Evolutionary conservation across 23 tunicate species (phyloP), one percentile per base, ranked within the genome.

Genomic region (Phallusia fumigata): DNA sequence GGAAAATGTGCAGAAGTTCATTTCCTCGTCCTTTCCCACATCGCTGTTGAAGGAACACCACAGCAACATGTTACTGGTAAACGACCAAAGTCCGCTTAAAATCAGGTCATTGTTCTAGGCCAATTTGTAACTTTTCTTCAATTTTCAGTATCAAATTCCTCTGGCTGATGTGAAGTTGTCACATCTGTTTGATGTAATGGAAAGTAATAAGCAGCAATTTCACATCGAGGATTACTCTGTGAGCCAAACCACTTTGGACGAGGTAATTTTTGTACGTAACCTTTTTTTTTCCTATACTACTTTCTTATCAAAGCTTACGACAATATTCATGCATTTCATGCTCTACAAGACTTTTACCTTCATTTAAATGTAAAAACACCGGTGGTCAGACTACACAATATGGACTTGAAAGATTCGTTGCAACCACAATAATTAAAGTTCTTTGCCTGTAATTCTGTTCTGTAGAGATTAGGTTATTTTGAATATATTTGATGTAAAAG

Each of bases 241-340:
- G 82, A 90, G 93, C 72, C 99, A 96, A 77, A 96, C 99, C 16
- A 96, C 99, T 18, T 77, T 96, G 65, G 99, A 96, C 73, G 99
- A 96, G 86, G 98, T 94, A 88, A 80, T 21, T 3, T 40, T 40
- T 40, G 47, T 10, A 40, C n/a, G n/a, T n/a, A n/a, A n/a, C n/a
- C n/a, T n/a, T n/a, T n/a, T n/a, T n/a, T n/a, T n/a, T n/a, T n/a
- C n/a, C n/a, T n/a, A n/a, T n/a, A n/a, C n/a, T n/a, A n/a, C n/a
- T n/a, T n/a, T n/a, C n/a, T n/a, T n/a, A n/a, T n/a, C n/a, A n/a
- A n/a, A n/a, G n/a, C n/a, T n/a, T n/a, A n/a, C n/a, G n/a, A n/a
- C n/a, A n/a, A n/a, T n/a, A n/a, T n/a, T n/a, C n/a, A n/a, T n/a
- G n/a, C n/a, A n/a, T n/a, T n/a, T n/a, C n/a, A n/a, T n/a, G n/a